phyloP scores from a whole-genome alignment of 2,797 vertebrate species.

The Knipowitschia caucasica region DNA sequence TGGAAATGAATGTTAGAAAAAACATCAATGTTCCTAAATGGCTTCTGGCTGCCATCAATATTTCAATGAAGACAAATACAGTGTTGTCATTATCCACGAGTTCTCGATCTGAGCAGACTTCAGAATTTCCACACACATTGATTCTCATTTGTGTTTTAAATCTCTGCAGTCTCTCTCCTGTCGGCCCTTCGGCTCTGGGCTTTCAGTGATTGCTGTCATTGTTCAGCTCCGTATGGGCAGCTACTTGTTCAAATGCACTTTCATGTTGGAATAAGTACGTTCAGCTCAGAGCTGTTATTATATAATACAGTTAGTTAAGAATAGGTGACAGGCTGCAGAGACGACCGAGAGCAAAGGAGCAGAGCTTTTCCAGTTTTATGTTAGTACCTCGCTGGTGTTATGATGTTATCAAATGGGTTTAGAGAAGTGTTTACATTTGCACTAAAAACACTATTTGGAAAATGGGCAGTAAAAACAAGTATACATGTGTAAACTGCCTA shows the following conservation, averaged over 20 bases:
- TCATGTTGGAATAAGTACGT: conserved; percentile 32
- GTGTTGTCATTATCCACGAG: conserved; percentile 35
- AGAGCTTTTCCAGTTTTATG: background rate
- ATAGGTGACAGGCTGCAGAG: background rate
- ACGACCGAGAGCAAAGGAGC: background rate
- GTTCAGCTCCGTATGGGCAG: conserved; percentile 20
- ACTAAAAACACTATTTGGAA: no score
- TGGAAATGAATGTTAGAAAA: background rate
- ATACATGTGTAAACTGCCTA: no score
- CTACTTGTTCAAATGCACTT: conserved; percentile 3
- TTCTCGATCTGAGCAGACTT: conserved; percentile 25
- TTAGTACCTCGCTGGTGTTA: background rate
- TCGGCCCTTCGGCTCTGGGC: conserved; percentile 8
- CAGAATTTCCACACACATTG: conserved; percentile 13
- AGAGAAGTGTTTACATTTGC: no score
- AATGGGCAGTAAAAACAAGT: no score
- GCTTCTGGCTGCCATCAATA: background rate
- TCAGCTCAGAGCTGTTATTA: conserved; percentile 12
- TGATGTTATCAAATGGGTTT: no score
- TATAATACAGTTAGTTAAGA: background rate
- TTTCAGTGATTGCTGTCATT: conserved; percentile 23
- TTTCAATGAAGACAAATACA: background rate
- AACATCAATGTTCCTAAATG: background rate
- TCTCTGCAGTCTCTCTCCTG: conserved; percentile 14
- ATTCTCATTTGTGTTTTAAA: conserved; percentile 26